phyloP scores from a whole-genome alignment of 2,797 vertebrate species.

The Lacerta agilis region DNA sequence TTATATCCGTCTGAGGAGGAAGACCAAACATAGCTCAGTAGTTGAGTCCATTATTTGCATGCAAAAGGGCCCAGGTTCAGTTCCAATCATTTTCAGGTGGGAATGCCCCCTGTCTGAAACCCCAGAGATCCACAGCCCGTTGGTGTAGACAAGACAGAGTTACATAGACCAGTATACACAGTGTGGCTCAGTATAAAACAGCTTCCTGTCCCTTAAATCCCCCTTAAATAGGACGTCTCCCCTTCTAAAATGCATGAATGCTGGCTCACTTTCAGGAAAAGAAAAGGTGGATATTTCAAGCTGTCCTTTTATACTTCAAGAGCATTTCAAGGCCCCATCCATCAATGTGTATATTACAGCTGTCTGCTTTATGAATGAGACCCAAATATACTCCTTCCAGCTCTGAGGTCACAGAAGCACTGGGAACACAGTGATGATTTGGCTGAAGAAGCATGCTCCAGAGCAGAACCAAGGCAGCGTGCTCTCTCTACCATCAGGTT shows the following conservation, averaged over 20 bases:
- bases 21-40: too few species aligned
- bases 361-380: constrained; percentile 8
- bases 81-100: too few species aligned
- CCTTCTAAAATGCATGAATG: neutral
- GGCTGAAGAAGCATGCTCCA: neutral
- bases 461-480: neutral
- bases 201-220: too few species aligned
- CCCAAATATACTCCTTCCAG: neutral
- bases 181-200: too few species aligned
- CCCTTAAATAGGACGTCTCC: too few species aligned
- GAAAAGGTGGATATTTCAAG: constrained; percentile 3
- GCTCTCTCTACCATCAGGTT: neutral
- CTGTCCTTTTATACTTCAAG: constrained; percentile 8
- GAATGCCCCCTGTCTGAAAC: too few species aligned
- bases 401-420: neutral
- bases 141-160: too few species aligned
- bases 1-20: too few species aligned
- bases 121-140: too few species aligned
- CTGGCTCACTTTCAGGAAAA: neutral
- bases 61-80: too few species aligned
- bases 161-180: too few species aligned
- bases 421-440: neutral
- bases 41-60: too few species aligned
- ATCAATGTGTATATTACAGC: constrained; percentile 4
- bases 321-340: constrained; percentile 23